Evolutionary conservation across 2,888 invertebrate species (phyloP).

Genomic region (Teleiodes luculella): DNA sequence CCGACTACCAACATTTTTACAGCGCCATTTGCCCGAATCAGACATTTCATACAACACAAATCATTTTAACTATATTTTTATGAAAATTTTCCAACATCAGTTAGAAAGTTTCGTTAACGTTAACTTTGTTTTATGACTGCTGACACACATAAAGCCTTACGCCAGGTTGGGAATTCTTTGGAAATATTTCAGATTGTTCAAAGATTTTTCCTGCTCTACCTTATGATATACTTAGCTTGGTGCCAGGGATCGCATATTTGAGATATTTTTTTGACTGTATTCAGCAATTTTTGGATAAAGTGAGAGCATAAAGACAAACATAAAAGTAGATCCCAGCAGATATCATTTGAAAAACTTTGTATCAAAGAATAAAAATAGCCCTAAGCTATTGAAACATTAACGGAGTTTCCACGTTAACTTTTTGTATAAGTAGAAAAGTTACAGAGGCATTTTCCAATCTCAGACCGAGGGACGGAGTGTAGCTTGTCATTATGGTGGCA

Average conservation of each 20-base stretch:
- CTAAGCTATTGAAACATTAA: constrained; percentile 49
- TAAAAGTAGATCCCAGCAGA: neutral
- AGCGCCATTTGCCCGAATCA: constrained; percentile 57
- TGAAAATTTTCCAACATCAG: constrained; percentile 43
- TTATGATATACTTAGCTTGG: no score
- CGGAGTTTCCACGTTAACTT: constrained; percentile 62
- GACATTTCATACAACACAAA: constrained; percentile 61
- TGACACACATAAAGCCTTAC: neutral
- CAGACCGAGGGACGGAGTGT: constrained; percentile 42
- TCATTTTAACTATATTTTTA: constrained; percentile 57
- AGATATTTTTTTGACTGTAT: no score
- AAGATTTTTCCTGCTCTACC: neutral
- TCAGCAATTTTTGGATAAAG: no score
- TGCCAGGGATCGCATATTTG: no score
- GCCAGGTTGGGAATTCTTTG: neutral
- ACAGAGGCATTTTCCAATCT: constrained; percentile 66
- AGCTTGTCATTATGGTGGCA: constrained; percentile 53
- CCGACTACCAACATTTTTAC: constrained; percentile 64
- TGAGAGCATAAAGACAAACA: no score
- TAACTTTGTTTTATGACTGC: constrained; percentile 12
- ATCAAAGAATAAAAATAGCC: constrained; percentile 52
- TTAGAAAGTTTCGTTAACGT: constrained; percentile 18
- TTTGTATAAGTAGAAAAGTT: constrained; percentile 70
- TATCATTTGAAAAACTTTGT: constrained; percentile 10
- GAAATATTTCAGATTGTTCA: neutral